Percentiles rank a stretch among this genome's conserved stretches.
These are phyloP conservation scores for Prinia subflava DNA, from an alignment of 2,113 vertebrate species.

Conservation along the genomic window DNA sequence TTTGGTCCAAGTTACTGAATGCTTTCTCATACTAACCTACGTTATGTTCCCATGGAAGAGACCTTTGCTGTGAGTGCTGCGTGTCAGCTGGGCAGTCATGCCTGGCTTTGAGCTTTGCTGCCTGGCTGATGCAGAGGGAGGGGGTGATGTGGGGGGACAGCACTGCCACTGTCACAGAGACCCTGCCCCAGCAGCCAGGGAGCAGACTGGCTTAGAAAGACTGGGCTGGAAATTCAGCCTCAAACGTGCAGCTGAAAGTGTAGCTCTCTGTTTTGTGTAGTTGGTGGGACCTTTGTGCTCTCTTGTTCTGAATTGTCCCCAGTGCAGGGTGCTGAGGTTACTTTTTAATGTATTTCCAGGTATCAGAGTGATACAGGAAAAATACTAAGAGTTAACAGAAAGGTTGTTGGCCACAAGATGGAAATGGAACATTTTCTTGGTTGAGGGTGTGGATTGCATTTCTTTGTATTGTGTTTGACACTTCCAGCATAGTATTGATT, in stretches of 20 bases:
- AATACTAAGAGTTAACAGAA: background rate
- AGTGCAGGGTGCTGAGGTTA: background rate
- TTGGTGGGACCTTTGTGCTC: background rate
- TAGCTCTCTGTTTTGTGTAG: background rate
- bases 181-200: background rate
- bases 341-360: background rate
- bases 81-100: background rate
- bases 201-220: background rate
- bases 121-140: background rate
- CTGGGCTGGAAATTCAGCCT: background rate
- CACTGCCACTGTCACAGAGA: accelerated
- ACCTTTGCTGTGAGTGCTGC: background rate
- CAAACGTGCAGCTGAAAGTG: accelerated
- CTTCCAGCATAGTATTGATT: background rate
- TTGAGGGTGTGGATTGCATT: background rate
- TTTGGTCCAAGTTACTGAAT: background rate
- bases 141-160: accelerated
- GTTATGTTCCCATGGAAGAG: background rate
- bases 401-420: background rate
- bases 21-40: background rate
- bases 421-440: background rate
- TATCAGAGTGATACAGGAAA: background rate
- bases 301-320: background rate
- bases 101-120: background rate
- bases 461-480: background rate